These are phyloP conservation scores for Scomber colias DNA, from an alignment of 2,113 vertebrate genomes.

Conservation along the genomic window DNA sequence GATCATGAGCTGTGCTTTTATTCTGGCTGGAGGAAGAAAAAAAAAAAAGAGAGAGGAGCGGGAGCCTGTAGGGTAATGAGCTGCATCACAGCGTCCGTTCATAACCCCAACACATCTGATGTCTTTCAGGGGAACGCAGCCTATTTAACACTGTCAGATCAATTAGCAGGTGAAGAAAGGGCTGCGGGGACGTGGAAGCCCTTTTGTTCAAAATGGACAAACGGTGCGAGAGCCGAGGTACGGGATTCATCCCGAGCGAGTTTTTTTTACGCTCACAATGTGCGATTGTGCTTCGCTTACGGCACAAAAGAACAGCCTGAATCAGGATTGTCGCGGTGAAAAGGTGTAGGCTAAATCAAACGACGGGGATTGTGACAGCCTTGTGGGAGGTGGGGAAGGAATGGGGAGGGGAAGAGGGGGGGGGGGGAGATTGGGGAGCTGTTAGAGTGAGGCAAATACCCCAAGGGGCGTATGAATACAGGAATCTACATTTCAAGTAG, in stretches of 20 bases:
- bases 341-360: slow-evolving; percentile 52
- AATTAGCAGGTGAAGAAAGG: slow-evolving; percentile 73
- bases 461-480: slow-evolving; percentile 53
- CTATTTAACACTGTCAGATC: slow-evolving; percentile 70
- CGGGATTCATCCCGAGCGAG: slow-evolving; percentile 41
- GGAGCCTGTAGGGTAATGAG: slow-evolving; percentile 71
- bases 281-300: slow-evolving; percentile 31
- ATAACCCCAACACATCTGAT: slow-evolving; percentile 54
- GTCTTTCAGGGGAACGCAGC: slow-evolving; percentile 41
- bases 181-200: slow-evolving; percentile 20
- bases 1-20: slow-evolving; percentile 64
- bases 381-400: slow-evolving; percentile 33
- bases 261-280: slow-evolving; percentile 26
- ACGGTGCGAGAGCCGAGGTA: slow-evolving; percentile 23
- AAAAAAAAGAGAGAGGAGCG: slow-evolving; percentile 1
- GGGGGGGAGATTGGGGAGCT: slow-evolving; percentile 19
- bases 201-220: slow-evolving; percentile 48
- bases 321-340: slow-evolving; percentile 35
- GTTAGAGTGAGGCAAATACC: slow-evolving; percentile 49
- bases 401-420: neutral
- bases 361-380: slow-evolving; percentile 46
- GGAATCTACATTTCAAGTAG: slow-evolving; percentile 68
- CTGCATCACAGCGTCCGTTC: slow-evolving; percentile 67
- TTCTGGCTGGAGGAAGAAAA: slow-evolving; percentile 15
- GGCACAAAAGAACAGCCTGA: slow-evolving; percentile 33